Percentiles rank a stretch among this genome's conserved stretches.
These are phyloP conservation scores for Gavia stellata DNA, from an alignment of 2,113 vertebrate genomes.

Conservation along the genomic window DNA sequence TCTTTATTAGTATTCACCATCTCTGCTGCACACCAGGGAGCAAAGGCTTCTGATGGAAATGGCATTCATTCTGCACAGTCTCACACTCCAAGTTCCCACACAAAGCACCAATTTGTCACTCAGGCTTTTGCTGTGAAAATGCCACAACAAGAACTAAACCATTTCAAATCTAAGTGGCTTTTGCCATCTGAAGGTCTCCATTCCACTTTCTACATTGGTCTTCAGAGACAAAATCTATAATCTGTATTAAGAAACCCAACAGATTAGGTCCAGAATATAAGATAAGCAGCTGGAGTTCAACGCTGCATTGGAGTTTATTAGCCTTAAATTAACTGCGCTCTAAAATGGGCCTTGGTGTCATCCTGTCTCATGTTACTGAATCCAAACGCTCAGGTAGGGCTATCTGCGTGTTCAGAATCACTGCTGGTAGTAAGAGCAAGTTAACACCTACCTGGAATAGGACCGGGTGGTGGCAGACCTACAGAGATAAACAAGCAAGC, in stretches of 20 bases:
- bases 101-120: background rate
- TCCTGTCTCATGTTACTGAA: background rate
- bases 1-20: background rate
- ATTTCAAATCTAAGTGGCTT: background rate
- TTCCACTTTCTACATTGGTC: background rate
- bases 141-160: background rate
- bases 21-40: background rate
- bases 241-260: background rate
- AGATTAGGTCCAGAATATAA: background rate
- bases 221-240: background rate
- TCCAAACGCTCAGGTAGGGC: background rate
- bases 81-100: background rate
- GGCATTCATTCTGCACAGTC: background rate
- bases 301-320: background rate
- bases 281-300: background rate
- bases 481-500: background rate
- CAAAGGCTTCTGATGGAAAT: background rate
- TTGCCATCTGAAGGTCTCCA: background rate
- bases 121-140: background rate
- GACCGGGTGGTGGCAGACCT: slow-evolving; percentile 65
- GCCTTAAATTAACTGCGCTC: background rate
- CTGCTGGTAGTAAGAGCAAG: background rate
- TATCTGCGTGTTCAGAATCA: background rate
- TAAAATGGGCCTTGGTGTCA: background rate
- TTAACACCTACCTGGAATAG: slow-evolving; percentile 61